phyloP scores from a whole-genome alignment of 2,888 invertebrate genomes.

The Andrena minutula region DNA sequence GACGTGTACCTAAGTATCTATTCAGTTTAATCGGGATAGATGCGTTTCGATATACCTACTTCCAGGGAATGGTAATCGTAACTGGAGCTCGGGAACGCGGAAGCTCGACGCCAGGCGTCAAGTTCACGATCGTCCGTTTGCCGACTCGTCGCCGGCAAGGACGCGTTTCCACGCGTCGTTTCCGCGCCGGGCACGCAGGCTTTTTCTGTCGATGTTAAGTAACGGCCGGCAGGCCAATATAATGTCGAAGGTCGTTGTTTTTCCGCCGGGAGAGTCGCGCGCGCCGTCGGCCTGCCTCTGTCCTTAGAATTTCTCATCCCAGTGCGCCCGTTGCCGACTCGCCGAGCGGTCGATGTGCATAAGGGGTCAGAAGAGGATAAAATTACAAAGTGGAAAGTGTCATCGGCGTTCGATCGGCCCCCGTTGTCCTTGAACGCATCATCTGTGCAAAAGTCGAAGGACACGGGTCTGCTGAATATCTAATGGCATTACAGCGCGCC shows the following conservation, averaged over 20 bases:
- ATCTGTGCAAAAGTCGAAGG: conserved; percentile 64
- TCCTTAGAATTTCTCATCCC: conserved; percentile 72
- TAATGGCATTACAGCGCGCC: conserved; percentile 5
- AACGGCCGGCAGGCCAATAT: conserved; percentile 45
- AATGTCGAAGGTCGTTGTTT: conserved; percentile 66
- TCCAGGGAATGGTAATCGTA: background rate
- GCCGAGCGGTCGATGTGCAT: conserved; percentile 66
- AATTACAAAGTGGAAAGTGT: conserved; percentile 73
- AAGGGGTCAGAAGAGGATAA: conserved; percentile 71
- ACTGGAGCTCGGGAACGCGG: background rate
- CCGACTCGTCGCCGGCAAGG: conserved; percentile 17
- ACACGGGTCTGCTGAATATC: conserved; percentile 61
- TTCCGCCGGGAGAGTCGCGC: conserved; percentile 52
- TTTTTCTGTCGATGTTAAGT: conserved; percentile 11
- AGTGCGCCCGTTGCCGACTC: conserved; percentile 67
- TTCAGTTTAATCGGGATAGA: too few relatives aligned
- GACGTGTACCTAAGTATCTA: too few relatives aligned
- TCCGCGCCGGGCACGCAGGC: background rate
- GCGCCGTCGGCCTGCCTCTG: conserved; percentile 29
- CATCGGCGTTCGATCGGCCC: conserved; percentile 73
- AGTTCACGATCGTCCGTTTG: conserved; percentile 21
- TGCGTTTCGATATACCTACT: too few relatives aligned
- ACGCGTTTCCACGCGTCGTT: conserved; percentile 6
- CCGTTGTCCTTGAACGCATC: conserved; percentile 71
- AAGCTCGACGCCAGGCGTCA: background rate